Evolutionary conservation across 2,888 invertebrate species (phyloP).

Genomic region (Noctua fimbriata): DNA sequence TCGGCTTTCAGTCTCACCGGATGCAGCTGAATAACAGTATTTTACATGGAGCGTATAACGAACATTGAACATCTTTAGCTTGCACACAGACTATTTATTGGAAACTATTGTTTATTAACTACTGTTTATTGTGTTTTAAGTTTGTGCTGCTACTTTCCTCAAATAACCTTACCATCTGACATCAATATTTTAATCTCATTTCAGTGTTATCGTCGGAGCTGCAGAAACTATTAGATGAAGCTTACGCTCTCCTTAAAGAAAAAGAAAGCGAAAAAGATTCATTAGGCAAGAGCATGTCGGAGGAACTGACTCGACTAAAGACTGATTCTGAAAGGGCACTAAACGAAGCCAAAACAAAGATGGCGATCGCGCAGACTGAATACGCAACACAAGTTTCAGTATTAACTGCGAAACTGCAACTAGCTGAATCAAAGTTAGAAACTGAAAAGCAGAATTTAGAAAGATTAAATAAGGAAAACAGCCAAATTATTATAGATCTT

Average conservation of each 20-base stretch:
- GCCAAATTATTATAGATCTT: slow-evolving; percentile 86
- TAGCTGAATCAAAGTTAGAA: slow-evolving; percentile 88
- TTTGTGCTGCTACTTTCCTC: background rate
- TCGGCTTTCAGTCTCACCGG: background rate
- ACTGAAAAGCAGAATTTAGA: slow-evolving; percentile 87
- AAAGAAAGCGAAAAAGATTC: slow-evolving; percentile 89
- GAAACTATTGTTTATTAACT: background rate
- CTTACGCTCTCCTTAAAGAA: slow-evolving; percentile 88
- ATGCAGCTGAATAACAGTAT: background rate
- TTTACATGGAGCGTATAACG: background rate
- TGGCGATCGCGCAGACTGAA: slow-evolving; percentile 92
- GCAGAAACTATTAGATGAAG: slow-evolving; percentile 88
- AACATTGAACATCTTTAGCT: too few relatives aligned
- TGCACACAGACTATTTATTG: background rate
- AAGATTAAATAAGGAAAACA: slow-evolving; percentile 86
- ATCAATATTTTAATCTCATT: slow-evolving; percentile 58
- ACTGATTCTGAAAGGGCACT: slow-evolving; percentile 89
- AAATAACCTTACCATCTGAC: background rate
- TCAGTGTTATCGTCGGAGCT: slow-evolving; percentile 88
- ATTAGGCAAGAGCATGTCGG: slow-evolving; percentile 87
- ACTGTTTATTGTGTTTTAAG: background rate
- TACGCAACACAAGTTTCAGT: slow-evolving; percentile 91
- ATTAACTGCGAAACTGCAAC: slow-evolving; percentile 88
- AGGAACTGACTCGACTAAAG: slow-evolving; percentile 84
- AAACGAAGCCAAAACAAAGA: slow-evolving; percentile 91